Base-by-base conservation (phyloP, 2,888 invertebrate species). In the Drosophila lutescens region DNA sequence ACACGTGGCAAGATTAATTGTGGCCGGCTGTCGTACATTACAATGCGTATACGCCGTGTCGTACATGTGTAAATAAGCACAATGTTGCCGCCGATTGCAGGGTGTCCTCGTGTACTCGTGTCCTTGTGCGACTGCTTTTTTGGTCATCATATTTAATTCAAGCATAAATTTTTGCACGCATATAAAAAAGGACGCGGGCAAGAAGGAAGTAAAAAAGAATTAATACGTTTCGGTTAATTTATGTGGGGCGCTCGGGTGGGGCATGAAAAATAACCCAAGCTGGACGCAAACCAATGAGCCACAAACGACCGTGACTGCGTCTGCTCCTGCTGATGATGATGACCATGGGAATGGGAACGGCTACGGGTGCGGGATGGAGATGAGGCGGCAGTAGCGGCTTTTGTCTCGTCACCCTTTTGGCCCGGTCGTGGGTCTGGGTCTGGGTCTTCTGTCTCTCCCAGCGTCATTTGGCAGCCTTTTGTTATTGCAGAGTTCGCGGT, bases 131-230 rank as follows among this genome's bases (percentile, higher is more conserved):
- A 80, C 82, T 88, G 81, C 87, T 85, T 88, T 89, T 86, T 84
- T 76, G 85, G 82, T 84, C 89, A 84, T 88, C 84, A 81, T 86
- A 90, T 88, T 89, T 89, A 89, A 88, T 88, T 88, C 80, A 87
- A 74, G 82, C 85, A 85, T 82, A 88, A 81, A 90, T 86, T 80
- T 80, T 78, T 76, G 77, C 79, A 83, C 80, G 86, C 84, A 79
- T 85, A 84, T 85, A 82, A 87, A 84, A 88, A 77, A 77, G 73
- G 60, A 74, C 54, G 62, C 44, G 47, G 44, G 46, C 55, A 6
- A 41, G 49, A 51, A 62, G 59, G 43, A 65, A 76, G 78, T 76
- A 78, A 88, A 84, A 83, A 85, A 80, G 86, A 89, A 86, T 89
- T 89, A 86, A 86, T 86, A 86, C 86, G 88, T 89, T 86, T 88